Evolutionary conservation across 2,113 vertebrate genomes (phyloP), one percentile per base, ranked within the genome.

Genomic region (Acrocephalus arundinaceus): DNA sequence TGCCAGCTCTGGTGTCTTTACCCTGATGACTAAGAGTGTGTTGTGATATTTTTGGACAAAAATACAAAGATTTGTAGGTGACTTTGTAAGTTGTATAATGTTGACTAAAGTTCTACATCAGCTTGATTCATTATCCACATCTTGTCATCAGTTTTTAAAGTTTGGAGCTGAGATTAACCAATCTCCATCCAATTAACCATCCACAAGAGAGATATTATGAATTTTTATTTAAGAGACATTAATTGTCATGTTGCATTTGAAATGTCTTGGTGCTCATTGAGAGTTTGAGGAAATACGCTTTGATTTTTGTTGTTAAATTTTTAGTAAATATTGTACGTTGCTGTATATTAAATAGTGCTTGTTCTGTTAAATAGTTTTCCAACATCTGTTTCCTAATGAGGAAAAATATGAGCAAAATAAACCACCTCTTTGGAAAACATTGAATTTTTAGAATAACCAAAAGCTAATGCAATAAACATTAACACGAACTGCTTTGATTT

Each of bases 381-480:
- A 84, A 84, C 54, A 88, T 90, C 75, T 92, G 54, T 84, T 96
- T 93, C 72, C 63, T 76, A 61, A 73, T 80, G 72, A 92, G 62
- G 58, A 68, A 83, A 90, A 95, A 83, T 58, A 45, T 20, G 45
- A 88, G 79, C 19, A 72, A 85, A 89, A 77, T 87, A 58, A 91
- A 33, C 11, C 41, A 37, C 52, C 65, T 85, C 62, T 91, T 87
- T 61, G 61, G 49, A 82, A 87, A 94, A 87, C 49, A 79, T 19
- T 85, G 35, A 55, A 59, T 91, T 95, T 95, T 58, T 84, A 76
- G 62, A 68, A 87, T 76, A 87, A 82, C 49, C 12, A 71, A 85
- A 89, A 85, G 1, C 48, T 87, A 74, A 54, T 87, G 15, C 46
- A 95, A 43, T 31, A 72, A 90, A 54, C 73, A 71, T 91, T 39